Evolutionary conservation across 2,888 invertebrate species (phyloP), one percentile per base, ranked within the genome.

Genomic region (Cyrtodaria siliqua): DNA sequence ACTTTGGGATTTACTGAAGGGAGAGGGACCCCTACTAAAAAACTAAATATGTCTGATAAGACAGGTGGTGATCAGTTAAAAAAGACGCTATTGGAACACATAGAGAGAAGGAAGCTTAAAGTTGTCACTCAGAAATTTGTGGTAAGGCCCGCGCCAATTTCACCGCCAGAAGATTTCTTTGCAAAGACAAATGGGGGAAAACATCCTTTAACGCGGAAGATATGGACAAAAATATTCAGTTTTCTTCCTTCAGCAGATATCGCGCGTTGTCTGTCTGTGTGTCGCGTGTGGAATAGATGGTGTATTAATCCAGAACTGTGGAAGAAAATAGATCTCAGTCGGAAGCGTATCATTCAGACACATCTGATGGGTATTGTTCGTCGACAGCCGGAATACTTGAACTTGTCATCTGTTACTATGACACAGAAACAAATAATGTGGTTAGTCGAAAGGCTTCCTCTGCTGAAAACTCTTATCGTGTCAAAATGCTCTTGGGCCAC

Each of bases 371-470:
- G 97, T 9, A 96, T 98, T 81, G 97, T 97, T 40, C 95, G 97
- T 4, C 95, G 98, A 0, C 98, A 98, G 92, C 98, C 98, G 0
- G 95, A 96, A 81, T 94, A 95, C 62, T 94, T 98, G n/a, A 95
- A 96, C 26, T 94, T 98, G 50, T 96, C 97, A 93, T 97, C 97
- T 97, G 97, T 97, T 82, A 96, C 96, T 84, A 95, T 98, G 72
- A 97, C 97, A 29, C 95, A 97, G 87, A 95, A 96, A 62, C 98
- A 98, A 92, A 94, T 98, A n/a, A 95, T 96, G 0, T 98, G 98
- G 98, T 93, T 98, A n/a, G 95, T 98, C 26, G 95, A 96, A 16
- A 95, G 98, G 16, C 94, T 98, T 73, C 97, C 97, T 0, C 96
- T 97, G 9, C 94, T 98, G 23, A 96, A 96, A 78, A 95, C 96